phyloP scores from a whole-genome alignment of 2,797 vertebrate genomes.

The Acomys russatus region DNA sequence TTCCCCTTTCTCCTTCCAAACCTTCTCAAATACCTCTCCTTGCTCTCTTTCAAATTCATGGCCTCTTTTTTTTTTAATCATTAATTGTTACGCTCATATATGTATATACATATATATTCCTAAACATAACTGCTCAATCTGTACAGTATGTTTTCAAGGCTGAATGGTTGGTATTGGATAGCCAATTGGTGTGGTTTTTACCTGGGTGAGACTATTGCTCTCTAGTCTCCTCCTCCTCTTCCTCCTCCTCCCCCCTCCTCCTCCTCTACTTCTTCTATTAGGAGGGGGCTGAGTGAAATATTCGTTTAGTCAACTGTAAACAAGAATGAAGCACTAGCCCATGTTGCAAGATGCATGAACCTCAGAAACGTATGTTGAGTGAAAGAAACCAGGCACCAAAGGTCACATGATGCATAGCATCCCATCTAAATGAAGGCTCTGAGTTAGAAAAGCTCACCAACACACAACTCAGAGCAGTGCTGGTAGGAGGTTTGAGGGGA shows the following conservation, averaged over 20 bases:
- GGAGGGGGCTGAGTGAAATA: not conserved
- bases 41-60: not conserved
- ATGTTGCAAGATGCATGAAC: not conserved
- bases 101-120: no score
- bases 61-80: not conserved
- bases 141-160: not conserved
- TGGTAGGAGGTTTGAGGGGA: not conserved
- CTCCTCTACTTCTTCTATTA: not conserved
- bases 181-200: not conserved
- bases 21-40: not conserved
- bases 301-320: not conserved
- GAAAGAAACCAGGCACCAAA: not conserved
- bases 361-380: not conserved
- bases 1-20: not conserved
- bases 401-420: rapidly evolving
- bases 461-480: not conserved
- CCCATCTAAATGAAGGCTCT: not conserved
- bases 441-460: not conserved
- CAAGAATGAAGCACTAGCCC: not conserved
- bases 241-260: no score
- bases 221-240: not conserved
- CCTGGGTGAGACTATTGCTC: not conserved
- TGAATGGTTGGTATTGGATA: not conserved
- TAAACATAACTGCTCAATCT: not conserved
- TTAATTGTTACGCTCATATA: not conserved